Base-by-base conservation (phyloP, 2,888 invertebrate genomes). In the Caenorhabditis angaria region DNA sequence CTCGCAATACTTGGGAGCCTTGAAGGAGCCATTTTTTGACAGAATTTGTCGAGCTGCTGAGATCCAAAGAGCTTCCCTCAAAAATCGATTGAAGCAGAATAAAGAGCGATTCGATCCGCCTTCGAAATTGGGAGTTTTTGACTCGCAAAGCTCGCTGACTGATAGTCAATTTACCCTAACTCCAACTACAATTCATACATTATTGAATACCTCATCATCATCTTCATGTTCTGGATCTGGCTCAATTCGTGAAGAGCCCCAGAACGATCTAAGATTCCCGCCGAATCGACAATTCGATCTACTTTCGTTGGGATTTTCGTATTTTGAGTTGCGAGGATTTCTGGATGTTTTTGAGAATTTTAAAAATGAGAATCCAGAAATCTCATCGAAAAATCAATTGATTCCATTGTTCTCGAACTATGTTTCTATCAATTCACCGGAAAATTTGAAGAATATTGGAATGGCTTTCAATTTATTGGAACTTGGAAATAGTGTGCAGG, bases 31-130 rank as follows among this genome's bases (percentile, higher is more conserved):
- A 0, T 77, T 81, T 50, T 81, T 70, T 62, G 80, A 80, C 50
- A 32, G 81, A 27, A 77, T 81, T n/a, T 81, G 81, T 32, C 61
- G 79, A 2, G 79, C 80, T 2, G 81, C 81, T 5, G 80, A 78
- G 18, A 81, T 81, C 55, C 81, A 81, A 56, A 61, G 72, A 50
- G 81, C 81, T 1, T 80, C 80, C 0, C 57, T 81, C 51, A 81
- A 80, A 65, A 81, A 80, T 67, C 62, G 81, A 22, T 58, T 81
- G 55, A 81, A 78, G 56, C 79, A 79, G 25, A 81, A 81, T 48
- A 80, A 73, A 50, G 77, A 81, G 55, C 76, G 76, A n/a, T 48
- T 4, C 48, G 24, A 59, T 41, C 22, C n/a, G n/a, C 59, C 54
- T 0, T 56, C 50, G 24, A 20, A n/a, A n/a, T n/a, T n/a, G n/a